Conservation (phyloP, 2,797 vertebrate species). For the Nyctibius grandis region DNA sequence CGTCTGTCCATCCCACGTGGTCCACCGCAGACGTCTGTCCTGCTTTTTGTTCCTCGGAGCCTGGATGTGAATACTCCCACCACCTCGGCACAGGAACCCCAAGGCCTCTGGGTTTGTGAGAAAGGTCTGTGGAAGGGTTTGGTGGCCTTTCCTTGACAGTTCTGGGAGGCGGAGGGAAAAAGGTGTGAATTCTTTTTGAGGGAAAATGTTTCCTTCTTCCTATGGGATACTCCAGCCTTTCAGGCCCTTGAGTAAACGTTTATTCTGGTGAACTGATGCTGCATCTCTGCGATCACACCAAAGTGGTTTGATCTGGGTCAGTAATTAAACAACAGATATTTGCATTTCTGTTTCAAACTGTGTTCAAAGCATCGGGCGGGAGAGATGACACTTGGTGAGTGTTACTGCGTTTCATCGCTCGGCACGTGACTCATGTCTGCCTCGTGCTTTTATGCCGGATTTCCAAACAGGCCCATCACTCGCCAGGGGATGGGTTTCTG, state of each 20-base stretch:
- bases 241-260: not conserved
- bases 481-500: not conserved
- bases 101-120: not conserved
- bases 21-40: not conserved
- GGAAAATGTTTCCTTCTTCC: not conserved
- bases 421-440: not conserved
- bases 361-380: not conserved
- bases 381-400: not conserved
- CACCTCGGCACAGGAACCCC: too few species aligned
- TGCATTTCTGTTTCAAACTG: not conserved
- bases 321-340: not conserved
- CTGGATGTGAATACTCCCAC: not conserved
- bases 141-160: not conserved
- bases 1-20: not conserved
- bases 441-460: not conserved
- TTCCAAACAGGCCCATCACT: not conserved
- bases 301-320: not conserved
- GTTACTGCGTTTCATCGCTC: fast-evolving
- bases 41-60: fast-evolving
- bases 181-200: fast-evolving
- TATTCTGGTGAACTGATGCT: not conserved
- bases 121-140: not conserved
- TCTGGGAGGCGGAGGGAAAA: not conserved
- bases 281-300: not conserved
- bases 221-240: not conserved